Evolutionary conservation across 2,888 invertebrate species (phyloP).

Genomic region (Coenonympha arcania): DNA sequence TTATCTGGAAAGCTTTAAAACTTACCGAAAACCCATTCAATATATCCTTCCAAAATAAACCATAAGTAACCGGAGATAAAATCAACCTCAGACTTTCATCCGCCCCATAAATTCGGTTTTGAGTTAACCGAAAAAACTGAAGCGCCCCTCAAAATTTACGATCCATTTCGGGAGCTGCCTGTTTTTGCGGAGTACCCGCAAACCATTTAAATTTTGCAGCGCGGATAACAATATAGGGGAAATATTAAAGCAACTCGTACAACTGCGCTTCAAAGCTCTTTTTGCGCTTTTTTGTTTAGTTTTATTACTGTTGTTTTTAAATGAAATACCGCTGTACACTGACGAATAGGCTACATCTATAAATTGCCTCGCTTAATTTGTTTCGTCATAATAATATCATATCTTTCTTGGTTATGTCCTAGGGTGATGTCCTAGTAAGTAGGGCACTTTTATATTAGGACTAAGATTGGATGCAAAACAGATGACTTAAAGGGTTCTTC

Average conservation of each 20-base stretch:
- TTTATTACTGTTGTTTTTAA: constrained; percentile 1
- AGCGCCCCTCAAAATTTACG: constrained; percentile 54
- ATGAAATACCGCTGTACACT: background rate
- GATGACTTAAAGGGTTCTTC: too few relatives aligned
- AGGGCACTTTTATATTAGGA: too few relatives aligned
- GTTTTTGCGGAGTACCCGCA: constrained; percentile 46
- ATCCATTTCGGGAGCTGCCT: constrained; percentile 43
- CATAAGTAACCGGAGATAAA: constrained; percentile 25
- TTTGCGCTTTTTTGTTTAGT: constrained; percentile 2
- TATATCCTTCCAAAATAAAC: constrained; percentile 19
- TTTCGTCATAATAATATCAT: too few relatives aligned
- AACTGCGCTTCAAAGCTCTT: background rate
- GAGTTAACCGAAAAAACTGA: constrained; percentile 46
- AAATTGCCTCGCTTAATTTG: too few relatives aligned
- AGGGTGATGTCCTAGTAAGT: too few relatives aligned
- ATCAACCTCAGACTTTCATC: constrained; percentile 30
- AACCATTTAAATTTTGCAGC: constrained; percentile 21
- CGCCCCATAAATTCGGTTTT: constrained; percentile 51
- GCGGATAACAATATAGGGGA: constrained; percentile 8
- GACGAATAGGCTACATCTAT: too few relatives aligned
- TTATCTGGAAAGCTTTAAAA: constrained; percentile 3
- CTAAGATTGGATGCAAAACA: too few relatives aligned
- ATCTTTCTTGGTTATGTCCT: too few relatives aligned
- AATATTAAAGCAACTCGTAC: constrained; percentile 11
- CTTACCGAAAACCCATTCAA: constrained; percentile 6